These are phyloP conservation scores for Echinometra lucunter DNA, from an alignment of 53 echinoderm and acorn worm species.

Conservation along the genomic window DNA sequence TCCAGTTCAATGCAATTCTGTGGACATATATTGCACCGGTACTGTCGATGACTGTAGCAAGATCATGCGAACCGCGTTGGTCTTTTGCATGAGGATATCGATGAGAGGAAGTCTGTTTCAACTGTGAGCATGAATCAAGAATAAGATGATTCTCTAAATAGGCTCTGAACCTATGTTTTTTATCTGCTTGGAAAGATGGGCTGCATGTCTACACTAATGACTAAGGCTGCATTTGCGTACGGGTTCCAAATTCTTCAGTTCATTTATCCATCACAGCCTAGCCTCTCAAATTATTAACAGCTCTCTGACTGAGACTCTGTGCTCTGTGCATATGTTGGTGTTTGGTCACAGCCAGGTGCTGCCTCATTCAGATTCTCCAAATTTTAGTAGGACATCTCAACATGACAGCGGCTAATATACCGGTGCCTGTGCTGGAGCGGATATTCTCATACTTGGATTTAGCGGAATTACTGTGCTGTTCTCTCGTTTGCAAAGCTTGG, in stretches of 20 bases:
- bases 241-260: background rate
- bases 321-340: background rate
- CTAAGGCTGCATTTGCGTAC: constrained; percentile 17
- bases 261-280: background rate
- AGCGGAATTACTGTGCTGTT: constrained; percentile 89
- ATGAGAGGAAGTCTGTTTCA: too few relatives aligned
- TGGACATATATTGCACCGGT: too few relatives aligned
- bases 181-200: constrained; percentile 4
- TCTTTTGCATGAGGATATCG: too few relatives aligned
- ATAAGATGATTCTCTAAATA: background rate
- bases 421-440: constrained; percentile 87
- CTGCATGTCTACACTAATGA: background rate
- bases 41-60: too few relatives aligned
- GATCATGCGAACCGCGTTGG: too few relatives aligned
- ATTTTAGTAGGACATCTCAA: background rate
- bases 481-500: constrained; percentile 92
- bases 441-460: constrained; percentile 96
- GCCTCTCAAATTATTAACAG: too few relatives aligned
- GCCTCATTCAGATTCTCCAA: background rate
- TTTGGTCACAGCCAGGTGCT: background rate
- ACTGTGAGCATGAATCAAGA: too few relatives aligned
- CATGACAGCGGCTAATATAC: constrained; percentile 80
- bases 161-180: background rate
- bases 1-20: too few relatives aligned
- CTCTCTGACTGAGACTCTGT: background rate